Base-by-base conservation (phyloP, 2,113 vertebrate genomes). In the Nibea coibor region DNA sequence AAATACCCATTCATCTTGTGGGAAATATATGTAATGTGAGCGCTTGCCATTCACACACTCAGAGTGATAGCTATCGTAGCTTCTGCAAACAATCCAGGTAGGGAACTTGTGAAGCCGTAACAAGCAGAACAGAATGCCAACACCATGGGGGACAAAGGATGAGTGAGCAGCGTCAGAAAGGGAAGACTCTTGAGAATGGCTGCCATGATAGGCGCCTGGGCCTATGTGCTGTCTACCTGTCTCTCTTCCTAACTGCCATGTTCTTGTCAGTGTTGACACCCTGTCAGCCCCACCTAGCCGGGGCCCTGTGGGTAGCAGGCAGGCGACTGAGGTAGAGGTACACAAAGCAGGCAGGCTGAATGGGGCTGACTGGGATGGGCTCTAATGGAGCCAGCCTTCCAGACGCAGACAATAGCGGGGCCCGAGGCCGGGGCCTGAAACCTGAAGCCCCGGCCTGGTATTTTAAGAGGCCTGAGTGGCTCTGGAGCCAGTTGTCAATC, bases 401-500 rank as follows among this genome's bases (percentile, higher is more conserved):
- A 92, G 91, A 96, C 89, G 79, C 89, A 94, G 93, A 95, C 94
- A 94, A 94, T 92, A 87, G 89, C 73, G 87, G 92, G 94, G 93
- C 94, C 93, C 51, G 90, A 92, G 95, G 95, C 94, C 94, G 90
- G 91, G 90, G 92, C 92, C 93, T 94, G 95, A 95, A 95, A 96
- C 93, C 91, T 92, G 95, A 96, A 94, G 93, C 94, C 85, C 71
- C 16, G 83, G 83, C 92, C 87, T 94, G 94, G 95, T 94, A 96
- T 96, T 95, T 95, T 95, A 96, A 96, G 95, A 95, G 95, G 93
- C 86, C 91, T 94, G 94, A 96, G 95, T 95, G 93, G 93, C 91
- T 95, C 92, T 96, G 95, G 95, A 95, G 95, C 95, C 95, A 96
- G 92, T 91, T 95, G 95, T 96, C 95, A 96, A 95, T 96, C 95